Evolutionary conservation across 2,113 vertebrate genomes (phyloP).

Genomic region (Tachysurus vachellii): DNA sequence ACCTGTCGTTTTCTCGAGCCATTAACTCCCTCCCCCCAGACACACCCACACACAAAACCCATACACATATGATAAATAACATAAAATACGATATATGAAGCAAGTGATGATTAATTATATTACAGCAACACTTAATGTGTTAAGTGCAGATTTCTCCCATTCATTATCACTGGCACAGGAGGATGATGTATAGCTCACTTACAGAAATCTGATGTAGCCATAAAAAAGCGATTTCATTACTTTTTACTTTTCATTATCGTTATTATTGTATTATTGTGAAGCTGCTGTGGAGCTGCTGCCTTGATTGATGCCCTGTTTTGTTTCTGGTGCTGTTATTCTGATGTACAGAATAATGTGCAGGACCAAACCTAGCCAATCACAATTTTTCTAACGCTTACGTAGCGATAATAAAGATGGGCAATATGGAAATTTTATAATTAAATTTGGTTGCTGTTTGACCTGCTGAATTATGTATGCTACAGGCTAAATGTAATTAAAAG

Average conservation of each 20-base stretch:
- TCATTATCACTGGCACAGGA: conserved; percentile 87
- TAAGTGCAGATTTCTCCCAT: conserved; percentile 84
- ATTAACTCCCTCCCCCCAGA: neutral
- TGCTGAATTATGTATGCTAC: conserved; percentile 80
- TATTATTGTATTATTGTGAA: conserved; percentile 50
- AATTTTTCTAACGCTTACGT: conserved; percentile 51
- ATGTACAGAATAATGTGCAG: conserved; percentile 20
- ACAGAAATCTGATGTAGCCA: conserved; percentile 83
- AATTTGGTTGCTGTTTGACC: conserved; percentile 80
- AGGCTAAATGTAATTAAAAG: conserved; percentile 34
- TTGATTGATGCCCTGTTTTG: conserved; percentile 80
- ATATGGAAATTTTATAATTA: conserved; percentile 86
- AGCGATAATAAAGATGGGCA: conserved; percentile 82
- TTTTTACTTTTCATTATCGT: conserved; percentile 54
- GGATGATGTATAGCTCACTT: conserved; percentile 84
- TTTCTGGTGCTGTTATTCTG: conserved; percentile 48
- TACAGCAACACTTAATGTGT: conserved; percentile 79
- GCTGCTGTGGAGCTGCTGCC: conserved; percentile 74
- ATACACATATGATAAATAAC: conserved; percentile 21
- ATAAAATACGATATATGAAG: conserved; percentile 61
- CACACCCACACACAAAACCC: no score
- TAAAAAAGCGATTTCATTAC: conserved; percentile 63
- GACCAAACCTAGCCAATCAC: neutral
- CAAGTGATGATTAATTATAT: conserved; percentile 83
- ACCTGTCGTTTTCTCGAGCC: neutral